phyloP scores from a whole-genome alignment of 2,888 invertebrate species.

The Yponomeuta cagnagella region DNA sequence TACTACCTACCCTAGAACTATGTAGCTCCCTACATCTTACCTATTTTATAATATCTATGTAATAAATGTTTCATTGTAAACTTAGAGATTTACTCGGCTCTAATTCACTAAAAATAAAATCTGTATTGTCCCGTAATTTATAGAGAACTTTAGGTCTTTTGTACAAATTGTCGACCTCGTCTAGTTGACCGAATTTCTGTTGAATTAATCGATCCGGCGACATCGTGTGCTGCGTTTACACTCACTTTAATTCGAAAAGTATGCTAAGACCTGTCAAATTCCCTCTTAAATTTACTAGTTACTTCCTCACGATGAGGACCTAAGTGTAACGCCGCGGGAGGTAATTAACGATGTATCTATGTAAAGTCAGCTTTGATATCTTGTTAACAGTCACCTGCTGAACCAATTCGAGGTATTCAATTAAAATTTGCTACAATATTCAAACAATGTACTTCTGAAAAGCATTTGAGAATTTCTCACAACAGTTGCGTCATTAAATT shows the following conservation, averaged over 20 bases:
- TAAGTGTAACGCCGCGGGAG: neutral
- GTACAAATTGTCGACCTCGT: constrained; percentile 69
- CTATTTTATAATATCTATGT: constrained; percentile 64
- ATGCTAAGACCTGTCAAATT: too few relatives aligned
- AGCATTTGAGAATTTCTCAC: constrained; percentile 26
- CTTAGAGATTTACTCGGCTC: constrained; percentile 65
- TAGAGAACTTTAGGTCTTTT: constrained; percentile 55
- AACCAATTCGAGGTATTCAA: neutral
- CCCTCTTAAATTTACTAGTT: too few relatives aligned
- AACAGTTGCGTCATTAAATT: too few relatives aligned
- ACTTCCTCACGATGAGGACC: too few relatives aligned
- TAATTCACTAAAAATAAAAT: constrained; percentile 57
- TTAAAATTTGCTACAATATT: constrained; percentile 19
- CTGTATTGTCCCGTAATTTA: constrained; percentile 67
- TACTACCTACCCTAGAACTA: constrained; percentile 53
- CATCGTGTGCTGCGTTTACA: neutral
- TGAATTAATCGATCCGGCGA: constrained; percentile 15
- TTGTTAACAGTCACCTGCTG: constrained; percentile 11
- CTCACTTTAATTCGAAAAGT: too few relatives aligned
- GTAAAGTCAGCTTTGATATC: constrained; percentile 9
- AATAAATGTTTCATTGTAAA: constrained; percentile 72
- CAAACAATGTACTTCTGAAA: constrained; percentile 35
- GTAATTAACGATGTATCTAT: constrained; percentile 15
- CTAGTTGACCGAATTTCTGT: constrained; percentile 74
- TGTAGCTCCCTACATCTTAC: constrained; percentile 57